phyloP scores from a whole-genome alignment of 2,888 invertebrate genomes.

The Dendrolimus houi region DNA sequence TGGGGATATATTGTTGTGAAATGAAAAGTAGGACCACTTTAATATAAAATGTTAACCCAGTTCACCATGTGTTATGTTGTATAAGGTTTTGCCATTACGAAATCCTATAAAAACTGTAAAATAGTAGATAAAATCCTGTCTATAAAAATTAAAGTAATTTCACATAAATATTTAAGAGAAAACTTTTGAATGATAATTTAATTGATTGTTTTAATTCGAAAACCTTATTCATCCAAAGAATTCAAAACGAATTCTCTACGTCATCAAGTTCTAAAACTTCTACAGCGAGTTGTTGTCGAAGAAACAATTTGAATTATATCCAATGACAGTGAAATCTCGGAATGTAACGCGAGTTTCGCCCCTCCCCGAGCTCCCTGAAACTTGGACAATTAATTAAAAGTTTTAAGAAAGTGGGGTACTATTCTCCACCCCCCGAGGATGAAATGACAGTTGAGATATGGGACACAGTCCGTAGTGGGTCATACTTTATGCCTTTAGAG shows the following conservation, averaged over 20 bases:
- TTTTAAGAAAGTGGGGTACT: slow-evolving; percentile 38
- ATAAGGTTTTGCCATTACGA: no score
- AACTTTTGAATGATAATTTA: neutral
- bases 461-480: slow-evolving; percentile 13
- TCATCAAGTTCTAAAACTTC: neutral
- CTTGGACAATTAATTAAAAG: slow-evolving; percentile 60
- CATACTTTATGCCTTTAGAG: neutral
- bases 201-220: neutral
- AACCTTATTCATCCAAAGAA: neutral
- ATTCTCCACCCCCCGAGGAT: slow-evolving; percentile 11
- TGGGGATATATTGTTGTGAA: no score
- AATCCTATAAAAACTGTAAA: no score
- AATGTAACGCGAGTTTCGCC: slow-evolving; percentile 32
- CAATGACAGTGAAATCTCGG: slow-evolving; percentile 41
- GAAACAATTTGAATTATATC: slow-evolving; percentile 44
- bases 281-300: slow-evolving; percentile 11
- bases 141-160: no score
- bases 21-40: no score
- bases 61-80: no score
- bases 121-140: no score
- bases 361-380: slow-evolving; percentile 28
- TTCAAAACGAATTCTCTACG: neutral
- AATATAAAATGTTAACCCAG: no score
- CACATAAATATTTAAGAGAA: no score
- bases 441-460: slow-evolving; percentile 6